phyloP scores from a whole-genome alignment of 2,888 invertebrate genomes.

The Leptopilina drosophilae region DNA sequence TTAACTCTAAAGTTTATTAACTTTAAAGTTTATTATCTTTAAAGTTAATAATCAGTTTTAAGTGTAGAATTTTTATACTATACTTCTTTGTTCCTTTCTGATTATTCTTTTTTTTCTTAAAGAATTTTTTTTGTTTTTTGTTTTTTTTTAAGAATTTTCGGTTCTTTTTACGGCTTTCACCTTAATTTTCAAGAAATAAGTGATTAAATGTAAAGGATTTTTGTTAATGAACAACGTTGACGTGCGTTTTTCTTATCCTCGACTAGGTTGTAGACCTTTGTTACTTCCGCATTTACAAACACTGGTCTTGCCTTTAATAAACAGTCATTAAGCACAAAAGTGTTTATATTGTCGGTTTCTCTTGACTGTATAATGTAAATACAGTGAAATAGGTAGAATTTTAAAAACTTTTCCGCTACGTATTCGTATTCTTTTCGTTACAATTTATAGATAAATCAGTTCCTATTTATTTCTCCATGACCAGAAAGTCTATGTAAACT shows the following conservation, averaged over 20 bases:
- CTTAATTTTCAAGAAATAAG: not conserved
- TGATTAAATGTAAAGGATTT: not conserved
- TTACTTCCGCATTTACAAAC: constrained; percentile 43
- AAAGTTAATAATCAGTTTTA: too few relatives aligned
- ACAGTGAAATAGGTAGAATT: not conserved
- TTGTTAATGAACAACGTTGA: not conserved
- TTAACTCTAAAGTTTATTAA: too few relatives aligned
- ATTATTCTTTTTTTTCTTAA: too few relatives aligned
- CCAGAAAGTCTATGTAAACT: too few relatives aligned
- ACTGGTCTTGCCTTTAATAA: constrained; percentile 15
- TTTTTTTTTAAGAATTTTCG: too few relatives aligned
- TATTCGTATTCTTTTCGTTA: not conserved
- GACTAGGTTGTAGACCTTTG: constrained; percentile 48
- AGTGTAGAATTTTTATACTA: too few relatives aligned
- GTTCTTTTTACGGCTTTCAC: too few relatives aligned
- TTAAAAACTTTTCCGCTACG: not conserved
- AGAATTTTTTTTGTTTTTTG: too few relatives aligned
- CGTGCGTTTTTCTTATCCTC: constrained; percentile 43
- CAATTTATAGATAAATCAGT: too few relatives aligned
- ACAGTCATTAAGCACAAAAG: constrained; percentile 6
- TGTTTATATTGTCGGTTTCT: not conserved
- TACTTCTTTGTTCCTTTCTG: too few relatives aligned
- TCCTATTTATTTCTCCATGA: too few relatives aligned
- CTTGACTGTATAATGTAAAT: not conserved
- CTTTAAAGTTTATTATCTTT: too few relatives aligned